phyloP scores from a whole-genome alignment of 1,140 invertebrate genomes.

The Holotrichia oblita region DNA sequence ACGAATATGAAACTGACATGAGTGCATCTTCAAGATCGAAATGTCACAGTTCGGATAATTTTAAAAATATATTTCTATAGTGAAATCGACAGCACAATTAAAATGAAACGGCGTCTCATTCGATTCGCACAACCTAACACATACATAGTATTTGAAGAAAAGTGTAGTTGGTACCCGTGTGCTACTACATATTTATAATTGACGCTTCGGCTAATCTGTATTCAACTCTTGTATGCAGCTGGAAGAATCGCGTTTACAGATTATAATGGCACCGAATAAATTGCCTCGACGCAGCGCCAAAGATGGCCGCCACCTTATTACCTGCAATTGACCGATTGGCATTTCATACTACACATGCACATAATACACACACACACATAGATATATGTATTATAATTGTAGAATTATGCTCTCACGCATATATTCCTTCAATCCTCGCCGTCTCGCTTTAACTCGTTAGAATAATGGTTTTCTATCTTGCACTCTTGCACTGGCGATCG shows the following conservation, averaged over 20 bases:
- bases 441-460: background rate
- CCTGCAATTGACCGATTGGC: slow-evolving; percentile 19
- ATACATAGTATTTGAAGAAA: background rate
- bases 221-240: background rate
- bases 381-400: slow-evolving; percentile 9
- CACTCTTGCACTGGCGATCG: background rate
- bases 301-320: slow-evolving; percentile 15
- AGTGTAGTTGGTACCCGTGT: background rate
- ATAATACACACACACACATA: background rate
- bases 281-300: background rate
- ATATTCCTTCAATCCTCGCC: background rate
- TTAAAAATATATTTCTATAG: too few relatives aligned
- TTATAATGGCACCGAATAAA: slow-evolving; percentile 20
- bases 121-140: too few relatives aligned
- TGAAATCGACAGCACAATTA: too few relatives aligned
- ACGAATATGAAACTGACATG: too few relatives aligned
- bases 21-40: too few relatives aligned
- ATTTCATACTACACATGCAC: slow-evolving; percentile 10
- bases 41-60: too few relatives aligned
- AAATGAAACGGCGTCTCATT: too few relatives aligned
- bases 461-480: background rate
- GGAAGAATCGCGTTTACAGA: slow-evolving; percentile 17
- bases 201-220: slow-evolving; percentile 11
- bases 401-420: slow-evolving; percentile 4
- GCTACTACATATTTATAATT: slow-evolving; percentile 15